Evolutionary conservation across 1,140 invertebrate species (phyloP).

Genomic region (Armadillidium nasatum): DNA sequence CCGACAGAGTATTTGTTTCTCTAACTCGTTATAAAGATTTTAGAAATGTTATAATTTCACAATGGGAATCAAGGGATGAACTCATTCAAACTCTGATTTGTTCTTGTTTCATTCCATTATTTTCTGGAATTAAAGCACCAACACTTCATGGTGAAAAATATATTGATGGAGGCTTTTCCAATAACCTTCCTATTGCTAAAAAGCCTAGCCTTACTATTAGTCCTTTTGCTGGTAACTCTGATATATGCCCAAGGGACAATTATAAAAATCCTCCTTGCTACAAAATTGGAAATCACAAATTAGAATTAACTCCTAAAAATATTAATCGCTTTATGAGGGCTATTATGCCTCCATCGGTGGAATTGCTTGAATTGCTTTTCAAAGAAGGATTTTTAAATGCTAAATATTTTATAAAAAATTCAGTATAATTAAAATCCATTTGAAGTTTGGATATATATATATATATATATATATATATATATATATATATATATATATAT

Average conservation of each 20-base stretch:
- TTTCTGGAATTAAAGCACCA: conserved; percentile 86
- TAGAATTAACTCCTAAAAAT: too few relatives aligned
- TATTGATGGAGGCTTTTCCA: conserved; percentile 94
- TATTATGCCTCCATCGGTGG: too few relatives aligned
- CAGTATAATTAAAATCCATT: too few relatives aligned
- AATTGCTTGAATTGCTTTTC: too few relatives aligned
- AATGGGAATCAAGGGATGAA: conserved; percentile 85
- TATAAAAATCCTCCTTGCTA: background rate
- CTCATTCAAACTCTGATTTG: conserved; percentile 84
- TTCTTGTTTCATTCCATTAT: conserved; percentile 91
- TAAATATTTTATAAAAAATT: too few relatives aligned
- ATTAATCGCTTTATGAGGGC: too few relatives aligned
- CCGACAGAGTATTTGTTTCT: conserved; percentile 85
- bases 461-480: too few relatives aligned
- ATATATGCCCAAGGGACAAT: conserved; percentile 87
- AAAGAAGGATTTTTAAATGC: too few relatives aligned
- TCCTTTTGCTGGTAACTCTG: conserved; percentile 94
- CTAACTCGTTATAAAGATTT: conserved; percentile 88
- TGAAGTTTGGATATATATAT: too few relatives aligned
- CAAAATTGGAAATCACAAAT: background rate
- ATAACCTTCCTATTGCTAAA: conserved; percentile 77
- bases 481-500: too few relatives aligned
- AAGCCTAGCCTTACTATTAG: conserved; percentile 91
- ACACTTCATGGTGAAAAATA: conserved; percentile 82
- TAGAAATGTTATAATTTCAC: conserved; percentile 87